Conservation (phyloP, 2,888 invertebrate genomes). For the Cantharis rufa region DNA sequence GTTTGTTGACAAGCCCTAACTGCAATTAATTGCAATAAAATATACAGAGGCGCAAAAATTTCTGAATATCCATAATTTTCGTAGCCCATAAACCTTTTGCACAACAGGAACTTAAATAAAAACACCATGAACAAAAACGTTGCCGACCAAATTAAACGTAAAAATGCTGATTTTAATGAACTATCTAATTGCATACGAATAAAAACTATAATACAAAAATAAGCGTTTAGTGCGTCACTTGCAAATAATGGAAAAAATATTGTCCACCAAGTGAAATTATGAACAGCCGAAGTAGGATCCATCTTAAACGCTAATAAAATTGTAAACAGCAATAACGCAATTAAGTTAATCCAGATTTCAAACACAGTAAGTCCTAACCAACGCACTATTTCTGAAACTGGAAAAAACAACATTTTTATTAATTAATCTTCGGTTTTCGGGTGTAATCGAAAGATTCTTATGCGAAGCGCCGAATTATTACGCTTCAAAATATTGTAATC, state of each 20-base stretch:
- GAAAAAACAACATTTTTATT: background rate
- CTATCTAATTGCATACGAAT: slow-evolving; percentile 87
- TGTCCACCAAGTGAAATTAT: slow-evolving; percentile 77
- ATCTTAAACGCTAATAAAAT: slow-evolving; percentile 81
- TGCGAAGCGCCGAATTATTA: slow-evolving; percentile 83
- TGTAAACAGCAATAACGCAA: slow-evolving; percentile 82
- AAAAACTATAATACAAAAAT: slow-evolving; percentile 93
- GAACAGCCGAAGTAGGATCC: slow-evolving; percentile 61
- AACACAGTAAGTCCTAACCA: slow-evolving; percentile 96
- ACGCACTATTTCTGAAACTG: slow-evolving; percentile 80
- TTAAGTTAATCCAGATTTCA: slow-evolving; percentile 90
- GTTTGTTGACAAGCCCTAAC: slow-evolving; percentile 86
- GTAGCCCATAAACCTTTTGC: slow-evolving; percentile 83
- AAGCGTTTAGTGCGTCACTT: slow-evolving; percentile 89
- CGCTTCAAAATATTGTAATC: slow-evolving; percentile 75
- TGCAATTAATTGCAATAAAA: slow-evolving; percentile 85
- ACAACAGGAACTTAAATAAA: slow-evolving; percentile 88
- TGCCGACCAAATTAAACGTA: slow-evolving; percentile 82
- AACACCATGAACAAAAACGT: slow-evolving; percentile 82
- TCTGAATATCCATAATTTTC: slow-evolving; percentile 86
- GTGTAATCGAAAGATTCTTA: slow-evolving; percentile 69
- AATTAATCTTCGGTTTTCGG: background rate
- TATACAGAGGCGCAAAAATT: slow-evolving; percentile 90
- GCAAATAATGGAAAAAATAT: slow-evolving; percentile 91
- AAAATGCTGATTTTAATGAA: slow-evolving; percentile 76